Base-by-base conservation (phyloP, 2,888 invertebrate genomes). In the Drosophila pegasa region DNA sequence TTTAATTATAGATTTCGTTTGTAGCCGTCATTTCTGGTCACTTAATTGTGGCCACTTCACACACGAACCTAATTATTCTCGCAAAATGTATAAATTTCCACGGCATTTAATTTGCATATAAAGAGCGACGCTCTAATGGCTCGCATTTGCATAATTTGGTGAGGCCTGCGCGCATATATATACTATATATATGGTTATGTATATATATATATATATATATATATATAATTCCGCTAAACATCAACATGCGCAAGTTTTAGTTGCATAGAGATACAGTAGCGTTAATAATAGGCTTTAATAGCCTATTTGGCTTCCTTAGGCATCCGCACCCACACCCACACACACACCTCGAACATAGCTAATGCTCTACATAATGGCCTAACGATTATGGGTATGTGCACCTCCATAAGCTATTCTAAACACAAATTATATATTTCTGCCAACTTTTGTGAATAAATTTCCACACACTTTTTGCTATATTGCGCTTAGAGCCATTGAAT, bases 1-100 rank as follows among this genome's bases (percentile, higher is more conserved):
- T 71, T 79, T 79, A 79, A 77, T 77, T 71, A 77, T 75, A 75
- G 80, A 79, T 77, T 75, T 75, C 45, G 45, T 56, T 55, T 58
- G 22, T 25, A 18, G 60, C 54, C 58, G 60, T 67, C 61, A 58
- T 58, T 63, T 67, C 60, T 79, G 71, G 60, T 50, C 63, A 75
- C 58, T 66, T 79, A 71, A 78, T 76, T 79, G 67, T 63, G 67
- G 71, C 41, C 75, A 54, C 56, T 52, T 61, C 78, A 69, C 47
- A 64, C 62, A 68, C 55, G 51, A 60, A 67, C 67, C 54, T 67
- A 64, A 71, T 63, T 79, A 79, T 79, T 61, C 75, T 62, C 47
- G 35, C 54, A 60, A 66, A 68, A 57, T 20, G 45, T 52, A 75
- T 56, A 55, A 55, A 77, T 79, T 77, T 79, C 50, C 62, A 75